Percentiles rank a stretch among this genome's conserved stretches.
phyloP scores from a whole-genome alignment of 2,888 invertebrate genomes.

The Epirrhoe tristata region DNA sequence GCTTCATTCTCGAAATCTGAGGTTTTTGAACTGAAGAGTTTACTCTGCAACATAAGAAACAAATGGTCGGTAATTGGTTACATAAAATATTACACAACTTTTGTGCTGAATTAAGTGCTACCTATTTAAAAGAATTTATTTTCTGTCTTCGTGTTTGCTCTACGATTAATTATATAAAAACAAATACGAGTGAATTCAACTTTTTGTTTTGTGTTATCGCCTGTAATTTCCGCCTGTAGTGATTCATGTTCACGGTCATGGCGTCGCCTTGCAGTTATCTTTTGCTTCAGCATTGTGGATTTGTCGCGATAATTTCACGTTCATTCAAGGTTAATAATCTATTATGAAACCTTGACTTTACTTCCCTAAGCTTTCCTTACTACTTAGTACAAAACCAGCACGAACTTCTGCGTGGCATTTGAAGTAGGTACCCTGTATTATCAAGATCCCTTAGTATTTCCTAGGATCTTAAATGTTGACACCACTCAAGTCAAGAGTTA shows the following conservation, averaged over 20 bases:
- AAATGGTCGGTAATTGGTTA: not conserved
- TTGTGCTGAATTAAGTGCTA: no score
- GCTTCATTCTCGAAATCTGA: slow-evolving; percentile 76
- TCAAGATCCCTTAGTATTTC: no score
- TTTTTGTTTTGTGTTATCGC: slow-evolving; percentile 20
- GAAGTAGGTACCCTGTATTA: not conserved
- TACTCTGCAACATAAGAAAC: slow-evolving; percentile 64
- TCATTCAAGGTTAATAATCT: slow-evolving; percentile 1
- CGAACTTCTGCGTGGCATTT: not conserved
- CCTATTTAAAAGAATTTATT: no score
- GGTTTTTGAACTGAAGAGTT: slow-evolving; percentile 71
- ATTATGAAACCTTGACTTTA: not conserved
- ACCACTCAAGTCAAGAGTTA: no score
- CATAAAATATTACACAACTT: no score
- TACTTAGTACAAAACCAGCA: not conserved
- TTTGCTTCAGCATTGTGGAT: slow-evolving; percentile 13
- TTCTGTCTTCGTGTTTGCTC: not conserved
- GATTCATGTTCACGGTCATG: slow-evolving; percentile 43
- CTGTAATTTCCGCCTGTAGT: slow-evolving; percentile 33
- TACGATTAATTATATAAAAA: not conserved
- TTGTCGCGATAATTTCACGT: slow-evolving; percentile 6
- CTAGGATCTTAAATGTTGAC: no score
- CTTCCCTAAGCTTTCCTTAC: not conserved
- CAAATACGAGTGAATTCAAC: slow-evolving; percentile 9
- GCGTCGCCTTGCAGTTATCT: slow-evolving; percentile 33